phyloP scores from a whole-genome alignment of 2,888 invertebrate species.

The Andricus quercusramuli region DNA sequence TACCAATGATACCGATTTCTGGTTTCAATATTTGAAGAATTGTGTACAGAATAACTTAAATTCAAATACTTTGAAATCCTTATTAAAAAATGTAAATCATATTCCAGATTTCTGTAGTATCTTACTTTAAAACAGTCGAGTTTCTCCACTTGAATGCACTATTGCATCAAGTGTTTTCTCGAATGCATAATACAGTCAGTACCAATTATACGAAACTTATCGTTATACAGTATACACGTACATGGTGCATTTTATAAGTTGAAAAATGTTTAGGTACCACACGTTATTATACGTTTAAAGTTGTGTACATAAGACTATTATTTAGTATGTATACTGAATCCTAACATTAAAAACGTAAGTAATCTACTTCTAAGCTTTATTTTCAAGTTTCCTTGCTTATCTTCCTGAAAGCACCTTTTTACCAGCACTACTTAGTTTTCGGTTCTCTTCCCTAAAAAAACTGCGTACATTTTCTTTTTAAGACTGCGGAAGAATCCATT shows the following conservation, averaged over 20 bases:
- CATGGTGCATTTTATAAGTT: constrained; percentile 13
- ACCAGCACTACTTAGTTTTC: constrained; percentile 37
- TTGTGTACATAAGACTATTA: constrained; percentile 74
- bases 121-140: not conserved
- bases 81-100: not conserved
- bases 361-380: constrained; percentile 75
- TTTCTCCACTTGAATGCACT: not conserved
- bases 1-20: too few species aligned
- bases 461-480: not conserved
- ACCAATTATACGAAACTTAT: not conserved
- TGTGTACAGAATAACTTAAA: not conserved
- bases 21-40: not conserved
- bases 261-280: constrained; percentile 59
- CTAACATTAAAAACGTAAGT: constrained; percentile 75
- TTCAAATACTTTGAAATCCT: not conserved
- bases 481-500: not conserved
- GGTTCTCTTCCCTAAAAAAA: not conserved
- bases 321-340: constrained; percentile 75
- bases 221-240: constrained; percentile 33
- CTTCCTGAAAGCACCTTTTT: constrained; percentile 57
- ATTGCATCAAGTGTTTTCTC: not conserved
- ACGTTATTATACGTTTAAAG: constrained; percentile 70
- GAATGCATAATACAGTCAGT: not conserved
- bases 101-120: not conserved
- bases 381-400: constrained; percentile 72